These are phyloP conservation scores for Bombus confusus DNA, from an alignment of 1,140 invertebrate species.

Conservation along the genomic window DNA sequence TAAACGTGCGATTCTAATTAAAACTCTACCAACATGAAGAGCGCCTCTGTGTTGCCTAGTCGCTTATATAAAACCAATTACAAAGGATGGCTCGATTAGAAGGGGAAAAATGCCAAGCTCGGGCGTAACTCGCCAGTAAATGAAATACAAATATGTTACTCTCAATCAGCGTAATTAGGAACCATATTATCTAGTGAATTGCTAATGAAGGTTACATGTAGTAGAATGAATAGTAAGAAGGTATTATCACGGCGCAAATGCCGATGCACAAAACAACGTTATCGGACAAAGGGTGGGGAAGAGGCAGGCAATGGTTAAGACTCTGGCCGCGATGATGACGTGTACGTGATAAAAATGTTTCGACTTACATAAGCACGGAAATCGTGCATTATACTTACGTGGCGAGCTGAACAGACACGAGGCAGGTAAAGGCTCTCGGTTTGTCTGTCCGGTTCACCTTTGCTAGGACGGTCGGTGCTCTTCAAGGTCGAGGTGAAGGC, in stretches of 20 bases:
- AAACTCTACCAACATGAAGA: not conserved
- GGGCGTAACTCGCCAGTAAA: not conserved
- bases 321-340: slow-evolving; percentile 30
- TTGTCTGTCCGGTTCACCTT: slow-evolving; percentile 74
- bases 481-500: slow-evolving; percentile 79
- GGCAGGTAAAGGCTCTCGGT: slow-evolving; percentile 62
- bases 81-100: not conserved
- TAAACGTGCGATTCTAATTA: not conserved
- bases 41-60: no score
- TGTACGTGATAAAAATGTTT: slow-evolving; percentile 43
- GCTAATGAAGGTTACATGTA: not conserved
- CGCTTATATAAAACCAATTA: not conserved
- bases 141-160: not conserved
- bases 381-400: slow-evolving; percentile 70
- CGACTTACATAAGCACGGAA: slow-evolving; percentile 73
- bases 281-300: slow-evolving; percentile 1
- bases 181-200: not conserved
- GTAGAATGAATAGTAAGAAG: no score
- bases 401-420: slow-evolving; percentile 58
- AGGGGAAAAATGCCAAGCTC: not conserved
- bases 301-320: slow-evolving; percentile 31
- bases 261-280: not conserved
- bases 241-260: not conserved
- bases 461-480: slow-evolving; percentile 75
- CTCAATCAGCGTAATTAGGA: not conserved